These are phyloP conservation scores for Phyllotreta striolata DNA, from an alignment of 2,888 invertebrate species.

Conservation along the genomic window DNA sequence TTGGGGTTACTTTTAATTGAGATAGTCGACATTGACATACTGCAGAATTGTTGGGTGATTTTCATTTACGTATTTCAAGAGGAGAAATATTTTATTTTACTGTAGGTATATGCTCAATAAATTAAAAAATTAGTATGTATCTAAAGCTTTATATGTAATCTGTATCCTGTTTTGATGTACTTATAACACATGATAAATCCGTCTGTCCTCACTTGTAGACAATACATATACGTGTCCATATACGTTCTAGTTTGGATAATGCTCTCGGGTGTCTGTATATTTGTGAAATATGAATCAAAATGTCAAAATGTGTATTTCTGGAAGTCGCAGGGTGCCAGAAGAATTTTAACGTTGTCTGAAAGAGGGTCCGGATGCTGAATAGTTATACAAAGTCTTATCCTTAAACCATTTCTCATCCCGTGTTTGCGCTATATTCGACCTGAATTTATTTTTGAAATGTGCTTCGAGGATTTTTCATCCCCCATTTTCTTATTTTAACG, in stretches of 20 bases:
- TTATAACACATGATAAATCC: no score
- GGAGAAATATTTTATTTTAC: no score
- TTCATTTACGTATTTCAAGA: no score
- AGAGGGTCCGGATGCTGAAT: conserved; percentile 39
- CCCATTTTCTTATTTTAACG: conserved; percentile 9
- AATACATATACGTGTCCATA: conserved; percentile 33
- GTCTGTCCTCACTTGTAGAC: conserved; percentile 47
- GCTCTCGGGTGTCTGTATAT: conserved; percentile 45
- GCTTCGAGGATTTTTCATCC: conserved; percentile 25
- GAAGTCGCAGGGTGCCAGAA: conserved; percentile 44
- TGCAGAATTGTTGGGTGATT: neutral
- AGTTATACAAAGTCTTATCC: conserved; percentile 38
- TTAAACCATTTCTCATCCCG: conserved; percentile 38
- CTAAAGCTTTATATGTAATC: no score
- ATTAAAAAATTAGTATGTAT: no score
- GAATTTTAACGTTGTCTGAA: conserved; percentile 42
- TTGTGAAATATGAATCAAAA: conserved; percentile 52
- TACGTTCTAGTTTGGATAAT: conserved; percentile 31
- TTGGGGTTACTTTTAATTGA: conserved; percentile 27
- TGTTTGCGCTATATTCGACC: conserved; percentile 37
- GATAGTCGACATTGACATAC: conserved; percentile 14
- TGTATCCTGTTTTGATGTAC: no score
- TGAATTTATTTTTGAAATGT: conserved; percentile 37
- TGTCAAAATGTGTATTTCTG: conserved; percentile 49
- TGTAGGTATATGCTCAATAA: no score